phyloP scores from a whole-genome alignment of 2,888 invertebrate species.

The Plebejus argus region DNA sequence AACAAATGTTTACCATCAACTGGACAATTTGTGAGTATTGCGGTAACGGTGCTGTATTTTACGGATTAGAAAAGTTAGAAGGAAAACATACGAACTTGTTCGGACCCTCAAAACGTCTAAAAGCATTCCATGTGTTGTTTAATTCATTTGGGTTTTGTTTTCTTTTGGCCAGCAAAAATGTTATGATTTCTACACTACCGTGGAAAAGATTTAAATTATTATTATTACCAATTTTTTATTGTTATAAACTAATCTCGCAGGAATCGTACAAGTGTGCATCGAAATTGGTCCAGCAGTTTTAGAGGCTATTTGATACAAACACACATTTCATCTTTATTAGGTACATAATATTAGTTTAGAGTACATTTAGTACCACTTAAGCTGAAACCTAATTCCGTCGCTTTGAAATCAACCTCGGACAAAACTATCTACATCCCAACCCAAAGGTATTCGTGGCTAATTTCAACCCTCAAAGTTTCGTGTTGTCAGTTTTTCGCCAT shows the following conservation, averaged over 20 bases:
- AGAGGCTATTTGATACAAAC: no score
- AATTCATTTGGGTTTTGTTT: slow-evolving; percentile 28
- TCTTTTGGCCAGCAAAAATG: neutral
- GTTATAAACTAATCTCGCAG: no score
- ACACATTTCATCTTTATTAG: no score
- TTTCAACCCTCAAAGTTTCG: slow-evolving; percentile 16
- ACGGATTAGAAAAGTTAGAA: slow-evolving; percentile 33
- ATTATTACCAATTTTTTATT: neutral
- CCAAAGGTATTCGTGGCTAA: slow-evolving; percentile 4
- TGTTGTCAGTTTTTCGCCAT: slow-evolving; percentile 33
- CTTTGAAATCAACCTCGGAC: neutral
- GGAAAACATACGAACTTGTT: slow-evolving; percentile 27
- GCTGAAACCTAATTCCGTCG: neutral
- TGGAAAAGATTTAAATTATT: neutral
- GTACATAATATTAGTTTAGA: neutral
- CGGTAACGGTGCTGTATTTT: slow-evolving; percentile 28
- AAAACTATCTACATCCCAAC: slow-evolving; percentile 4
- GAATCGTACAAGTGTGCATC: no score
- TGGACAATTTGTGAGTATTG: slow-evolving; percentile 25
- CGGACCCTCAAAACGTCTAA: slow-evolving; percentile 29
- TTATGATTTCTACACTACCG: neutral
- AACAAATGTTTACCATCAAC: slow-evolving; percentile 28
- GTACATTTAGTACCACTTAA: neutral
- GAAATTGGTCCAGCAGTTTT: no score
- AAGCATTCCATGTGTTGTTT: slow-evolving; percentile 15